A percentile compares a stretch with the other conserved stretches of the same genome.
These are phyloP conservation scores for Stylophora pistillata DNA, from an alignment of 64 coral and sea anemone species.

Conservation along the genomic window DNA sequence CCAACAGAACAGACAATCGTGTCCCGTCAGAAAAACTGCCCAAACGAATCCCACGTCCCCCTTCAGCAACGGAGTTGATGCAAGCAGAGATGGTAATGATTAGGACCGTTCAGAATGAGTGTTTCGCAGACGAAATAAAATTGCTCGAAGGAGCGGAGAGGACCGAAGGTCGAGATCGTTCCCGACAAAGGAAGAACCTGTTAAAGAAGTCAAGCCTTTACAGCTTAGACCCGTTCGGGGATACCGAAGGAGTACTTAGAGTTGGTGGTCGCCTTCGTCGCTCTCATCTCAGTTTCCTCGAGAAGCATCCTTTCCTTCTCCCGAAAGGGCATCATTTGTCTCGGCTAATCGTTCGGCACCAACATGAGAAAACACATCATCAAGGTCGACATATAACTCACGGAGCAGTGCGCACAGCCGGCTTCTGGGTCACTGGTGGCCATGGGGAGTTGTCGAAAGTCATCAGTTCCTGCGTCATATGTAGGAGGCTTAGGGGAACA, in stretches of 20 bases:
- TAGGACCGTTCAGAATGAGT: no score
- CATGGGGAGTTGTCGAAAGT: not conserved
- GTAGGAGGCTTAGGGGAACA: not conserved
- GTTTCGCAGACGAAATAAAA: no score
- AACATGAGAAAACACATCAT: not conserved
- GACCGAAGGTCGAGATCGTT: not conserved
- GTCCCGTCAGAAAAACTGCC: no score
- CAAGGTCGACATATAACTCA: conserved; percentile 26
- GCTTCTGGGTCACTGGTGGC: conserved; percentile 15
- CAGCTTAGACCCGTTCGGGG: conserved; percentile 2
- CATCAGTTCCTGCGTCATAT: not conserved
- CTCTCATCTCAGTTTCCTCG: not conserved
- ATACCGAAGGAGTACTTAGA: not conserved
- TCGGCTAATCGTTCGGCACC: not conserved
- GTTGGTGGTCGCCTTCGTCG: conserved; percentile 20
- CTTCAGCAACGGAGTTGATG: no score
- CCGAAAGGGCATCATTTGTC: conserved; percentile 10
- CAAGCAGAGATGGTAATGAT: no score
- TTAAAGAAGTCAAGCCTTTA: not conserved
- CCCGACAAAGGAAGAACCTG: not conserved
- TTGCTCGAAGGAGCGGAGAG: not conserved
- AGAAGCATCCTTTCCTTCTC: conserved; percentile 4
- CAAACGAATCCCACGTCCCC: no score
- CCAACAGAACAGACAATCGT: no score
- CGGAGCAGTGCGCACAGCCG: conserved; percentile 7